phyloP scores from a whole-genome alignment of 2,888 invertebrate genomes.

The Anagyrus pseudococci region DNA sequence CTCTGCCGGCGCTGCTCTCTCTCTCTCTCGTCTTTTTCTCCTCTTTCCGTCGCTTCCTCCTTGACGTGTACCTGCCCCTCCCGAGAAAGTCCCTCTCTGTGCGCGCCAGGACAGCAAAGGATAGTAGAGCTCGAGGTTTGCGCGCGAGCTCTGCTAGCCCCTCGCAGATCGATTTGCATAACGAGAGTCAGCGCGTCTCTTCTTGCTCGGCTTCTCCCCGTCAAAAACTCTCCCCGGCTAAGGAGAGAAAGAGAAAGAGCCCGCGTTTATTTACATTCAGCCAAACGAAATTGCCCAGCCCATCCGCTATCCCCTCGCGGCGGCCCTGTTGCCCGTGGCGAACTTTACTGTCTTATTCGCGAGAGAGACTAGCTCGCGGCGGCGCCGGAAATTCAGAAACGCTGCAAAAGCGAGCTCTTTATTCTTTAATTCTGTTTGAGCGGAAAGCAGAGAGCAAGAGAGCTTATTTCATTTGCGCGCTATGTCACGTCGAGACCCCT shows the following conservation, averaged over 20 bases:
- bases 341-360: neutral
- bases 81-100: too few relatives aligned
- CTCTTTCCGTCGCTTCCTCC: too few relatives aligned
- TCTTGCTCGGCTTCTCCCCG: slow-evolving; percentile 1
- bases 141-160: neutral
- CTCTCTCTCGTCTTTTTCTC: too few relatives aligned
- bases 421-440: slow-evolving; percentile 20
- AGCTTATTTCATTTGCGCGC: slow-evolving; percentile 18
- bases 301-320: slow-evolving; percentile 4
- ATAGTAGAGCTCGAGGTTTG: too few relatives aligned
- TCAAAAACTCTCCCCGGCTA: slow-evolving; percentile 18
- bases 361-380: neutral
- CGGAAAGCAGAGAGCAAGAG: neutral
- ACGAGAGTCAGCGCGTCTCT: slow-evolving; percentile 19
- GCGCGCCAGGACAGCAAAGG: too few relatives aligned
- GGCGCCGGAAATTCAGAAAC: slow-evolving; percentile 9
- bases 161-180: slow-evolving; percentile 26
- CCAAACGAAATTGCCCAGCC: slow-evolving; percentile 21
- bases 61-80: too few relatives aligned
- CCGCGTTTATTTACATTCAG: slow-evolving; percentile 24
- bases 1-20: neutral
- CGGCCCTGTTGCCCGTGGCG: too few relatives aligned
- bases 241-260: too few relatives aligned
- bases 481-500: slow-evolving; percentile 5
- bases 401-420: slow-evolving; percentile 8